Base-by-base conservation (phyloP, 2,888 invertebrate genomes). In the Seira ritae region DNA sequence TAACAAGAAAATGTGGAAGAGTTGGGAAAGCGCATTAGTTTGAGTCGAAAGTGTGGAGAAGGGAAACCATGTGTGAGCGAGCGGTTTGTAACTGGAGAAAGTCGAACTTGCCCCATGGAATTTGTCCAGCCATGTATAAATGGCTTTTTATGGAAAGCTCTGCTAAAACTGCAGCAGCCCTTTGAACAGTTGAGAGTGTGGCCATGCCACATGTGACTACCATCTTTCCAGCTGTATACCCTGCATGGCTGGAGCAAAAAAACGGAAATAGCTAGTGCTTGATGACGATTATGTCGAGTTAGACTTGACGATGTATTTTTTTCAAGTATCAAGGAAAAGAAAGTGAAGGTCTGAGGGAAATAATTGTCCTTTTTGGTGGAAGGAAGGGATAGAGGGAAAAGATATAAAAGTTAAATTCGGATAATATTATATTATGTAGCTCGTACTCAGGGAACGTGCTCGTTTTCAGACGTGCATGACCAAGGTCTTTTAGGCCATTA, bases 61-160 rank as follows among this genome's bases (percentile, higher is more conserved):
- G 12, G 12, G 6, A n/a, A 55, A 15, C 55, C 55, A 55, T 55
- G 55, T 55, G 55, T 55, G 55, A 55, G 55, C 55, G 55, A 15
- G 55, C 55, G 55, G 55, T 55, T 55, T 17, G 17, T 55, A 55
- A 55, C 55, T 8, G 55, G 12, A 31, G 55, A 3, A 55, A 17
- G n/a, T 55, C 31, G 31, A 31, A 31, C 17, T 55, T 17, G 55
- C 55, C 55, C 55, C 62, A 6, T 19, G 20, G 65, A 80, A 80
- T 74, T 74, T 74, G 67, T 68, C 60, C 23, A 69, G 69, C 67
- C 80, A 80, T 73, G 68, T 80, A 69, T 80, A 80, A 80, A n/a
- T 8, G 73, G 68, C 74, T 12, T 55, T 69, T 80, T 74, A 80
- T 80, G 80, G 67, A 55, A 42, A 19, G 62, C 65, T 15, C 68